Base-by-base conservation (phyloP, 2,888 invertebrate species). In the Metopia argyrocephala region DNA sequence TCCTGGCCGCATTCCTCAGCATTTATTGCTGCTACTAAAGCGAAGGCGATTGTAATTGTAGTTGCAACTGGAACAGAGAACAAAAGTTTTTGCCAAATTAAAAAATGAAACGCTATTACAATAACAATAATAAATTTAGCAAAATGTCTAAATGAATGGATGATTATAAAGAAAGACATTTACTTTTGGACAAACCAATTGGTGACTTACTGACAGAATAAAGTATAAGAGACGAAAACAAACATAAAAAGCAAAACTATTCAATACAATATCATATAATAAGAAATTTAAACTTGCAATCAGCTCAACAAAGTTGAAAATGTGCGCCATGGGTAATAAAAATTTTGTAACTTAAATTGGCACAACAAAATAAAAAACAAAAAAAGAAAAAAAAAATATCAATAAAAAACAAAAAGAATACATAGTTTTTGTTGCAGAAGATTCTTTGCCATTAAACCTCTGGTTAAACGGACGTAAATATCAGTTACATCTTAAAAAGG, bases 1-100 rank as follows among this genome's bases (percentile, higher is more conserved):
- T 95, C 94, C 88, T 93, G 93, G 82, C 92, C 92, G 87, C 94
- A 94, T 86, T 92, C 91, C 86, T 92, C 91, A 81, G 86, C 87
- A 78, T 83, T 87, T 71, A 86, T 89, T 83, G 85, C 84, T 82
- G 88, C 84, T 83, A 86, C 79, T 83, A 83, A 28, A 38, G 31
- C 71, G 48, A 61, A 73, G 52, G 79, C 62, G 82, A 82, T 74
- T 50, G 70, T 70, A 78, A 76, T 82, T 75, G 83, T 78, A 85
- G 85, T 87, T 87, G 85, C 61, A 86, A 87, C 64, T n/a, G n/a
- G n/a, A n/a, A n/a, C n/a, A n/a, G n/a, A 74, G 76, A 76, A 75
- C 74, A 78, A 75, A 82, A 82, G 75, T 78, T 83, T 80, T 81
- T 48, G 57, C 76, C 66, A 81, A 78, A 83, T 83, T 81, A 81